phyloP scores from a whole-genome alignment of 1,140 invertebrate species.

The Schlechtendalia chinensis region DNA sequence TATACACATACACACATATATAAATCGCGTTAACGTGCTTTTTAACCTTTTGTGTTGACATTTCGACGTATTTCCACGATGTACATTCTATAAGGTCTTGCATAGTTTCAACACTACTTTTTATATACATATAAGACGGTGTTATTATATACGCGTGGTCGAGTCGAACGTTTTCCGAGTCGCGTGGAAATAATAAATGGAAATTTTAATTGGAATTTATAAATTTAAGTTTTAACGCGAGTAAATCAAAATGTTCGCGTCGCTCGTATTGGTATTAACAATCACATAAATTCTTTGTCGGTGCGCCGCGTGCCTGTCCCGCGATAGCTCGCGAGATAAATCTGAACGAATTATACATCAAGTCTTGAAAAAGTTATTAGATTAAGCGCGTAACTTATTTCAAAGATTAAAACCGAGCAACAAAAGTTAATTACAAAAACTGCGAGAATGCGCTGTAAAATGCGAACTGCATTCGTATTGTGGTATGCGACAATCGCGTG shows the following conservation, averaged over 20 bases:
- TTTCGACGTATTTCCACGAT: too few species aligned
- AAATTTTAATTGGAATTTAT: conserved; percentile 33
- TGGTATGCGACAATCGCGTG: too few species aligned
- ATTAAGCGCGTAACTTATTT: conserved; percentile 25
- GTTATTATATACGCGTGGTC: too few species aligned
- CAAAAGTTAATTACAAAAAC: conserved; percentile 20
- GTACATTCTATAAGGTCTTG: too few species aligned
- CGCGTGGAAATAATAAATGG: conserved; percentile 6
- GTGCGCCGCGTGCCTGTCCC: too few species aligned
- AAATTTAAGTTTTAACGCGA: not conserved
- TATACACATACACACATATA: too few species aligned
- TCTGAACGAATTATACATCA: not conserved
- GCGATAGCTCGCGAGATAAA: too few species aligned
- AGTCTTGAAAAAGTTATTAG: conserved; percentile 17
- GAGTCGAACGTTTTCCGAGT: too few species aligned
- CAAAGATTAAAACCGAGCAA: not conserved
- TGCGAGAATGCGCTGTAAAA: not conserved
- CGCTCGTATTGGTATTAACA: not conserved
- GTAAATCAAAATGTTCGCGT: conserved; percentile 10
- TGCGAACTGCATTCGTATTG: conserved; percentile 2
- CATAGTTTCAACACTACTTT: too few species aligned
- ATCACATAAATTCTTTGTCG: conserved; percentile 6
- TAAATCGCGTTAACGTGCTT: too few species aligned
- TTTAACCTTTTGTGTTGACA: too few species aligned
- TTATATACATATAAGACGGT: too few species aligned